phyloP scores from a whole-genome alignment of 1,140 invertebrate species.

The Penaeus japonicus region DNA sequence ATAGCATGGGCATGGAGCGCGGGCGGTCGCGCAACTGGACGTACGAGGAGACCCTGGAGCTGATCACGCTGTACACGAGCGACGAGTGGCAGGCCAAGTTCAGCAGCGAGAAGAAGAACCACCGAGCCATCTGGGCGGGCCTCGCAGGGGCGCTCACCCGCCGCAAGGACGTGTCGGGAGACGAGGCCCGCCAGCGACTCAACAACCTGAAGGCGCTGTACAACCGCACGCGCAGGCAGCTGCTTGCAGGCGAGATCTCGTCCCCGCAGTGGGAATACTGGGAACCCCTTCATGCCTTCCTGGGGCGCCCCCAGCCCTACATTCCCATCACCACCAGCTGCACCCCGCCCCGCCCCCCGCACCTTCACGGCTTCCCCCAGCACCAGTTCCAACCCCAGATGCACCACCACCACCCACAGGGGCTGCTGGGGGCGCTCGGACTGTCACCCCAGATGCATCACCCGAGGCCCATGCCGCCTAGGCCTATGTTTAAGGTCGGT shows the following conservation, averaged over 20 bases:
- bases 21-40: conserved; percentile 59
- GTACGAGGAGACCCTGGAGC: conserved; percentile 57
- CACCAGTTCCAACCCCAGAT: conserved; percentile 13
- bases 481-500: conserved; percentile 32
- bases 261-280: conserved; percentile 59
- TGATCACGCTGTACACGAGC: conserved; percentile 57
- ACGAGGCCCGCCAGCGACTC: conserved; percentile 58
- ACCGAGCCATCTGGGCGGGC: conserved; percentile 57
- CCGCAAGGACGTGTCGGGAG: conserved; percentile 56
- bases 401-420: conserved; percentile 40
- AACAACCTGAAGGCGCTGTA: conserved; percentile 59
- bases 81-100: conserved; percentile 59
- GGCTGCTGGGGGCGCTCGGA: conserved; percentile 29
- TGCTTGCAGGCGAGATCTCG: conserved; percentile 57
- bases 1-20: conserved; percentile 45
- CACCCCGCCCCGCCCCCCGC: conserved; percentile 16
- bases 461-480: not conserved
- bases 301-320: conserved; percentile 53
- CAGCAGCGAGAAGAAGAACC: conserved; percentile 59
- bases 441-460: conserved; percentile 22
- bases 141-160: conserved; percentile 54
- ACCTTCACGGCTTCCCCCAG: conserved; percentile 21
- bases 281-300: conserved; percentile 57
- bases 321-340: conserved; percentile 40
- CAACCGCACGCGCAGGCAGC: conserved; percentile 57